phyloP scores from a whole-genome alignment of 53 echinoderm and acorn worm species.

The Crossaster papposus region DNA sequence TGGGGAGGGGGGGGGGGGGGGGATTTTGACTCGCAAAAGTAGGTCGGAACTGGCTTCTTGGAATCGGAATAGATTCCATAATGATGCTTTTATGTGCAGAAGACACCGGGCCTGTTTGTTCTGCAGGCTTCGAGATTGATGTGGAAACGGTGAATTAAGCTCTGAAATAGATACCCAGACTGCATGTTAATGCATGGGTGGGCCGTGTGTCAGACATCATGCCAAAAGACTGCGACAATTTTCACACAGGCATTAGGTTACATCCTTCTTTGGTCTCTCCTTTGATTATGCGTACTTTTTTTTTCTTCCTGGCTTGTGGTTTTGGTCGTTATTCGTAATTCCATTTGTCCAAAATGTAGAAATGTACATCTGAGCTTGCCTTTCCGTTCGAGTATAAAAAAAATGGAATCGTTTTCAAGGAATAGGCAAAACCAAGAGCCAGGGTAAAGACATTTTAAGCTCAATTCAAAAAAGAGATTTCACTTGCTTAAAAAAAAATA shows the following conservation, averaged over 20 bases:
- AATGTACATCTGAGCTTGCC: not conserved
- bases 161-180: constrained; percentile 33
- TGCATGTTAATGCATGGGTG: constrained; percentile 48
- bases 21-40: not conserved
- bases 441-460: not conserved
- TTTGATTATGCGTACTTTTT: not conserved
- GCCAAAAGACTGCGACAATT: not conserved
- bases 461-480: not conserved
- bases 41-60: not conserved
- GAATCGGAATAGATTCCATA: not conserved
- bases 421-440: not conserved
- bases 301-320: not conserved
- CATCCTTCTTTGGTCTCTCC: not conserved
- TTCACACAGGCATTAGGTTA: constrained; percentile 36
- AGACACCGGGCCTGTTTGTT: constrained; percentile 32
- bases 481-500: not conserved
- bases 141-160: constrained; percentile 4
- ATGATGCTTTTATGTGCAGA: not conserved
- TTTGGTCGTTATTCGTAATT: not conserved
- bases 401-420: not conserved
- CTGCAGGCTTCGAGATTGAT: no score
- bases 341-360: constrained; percentile 14
- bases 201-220: constrained; percentile 23
- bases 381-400: not conserved
- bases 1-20: no score